Evolutionary conservation across 35 echinoderm and acorn worm genomes (phyloP), one percentile per base, ranked within the genome.

Genomic region (Apostichopus japonicus): DNA sequence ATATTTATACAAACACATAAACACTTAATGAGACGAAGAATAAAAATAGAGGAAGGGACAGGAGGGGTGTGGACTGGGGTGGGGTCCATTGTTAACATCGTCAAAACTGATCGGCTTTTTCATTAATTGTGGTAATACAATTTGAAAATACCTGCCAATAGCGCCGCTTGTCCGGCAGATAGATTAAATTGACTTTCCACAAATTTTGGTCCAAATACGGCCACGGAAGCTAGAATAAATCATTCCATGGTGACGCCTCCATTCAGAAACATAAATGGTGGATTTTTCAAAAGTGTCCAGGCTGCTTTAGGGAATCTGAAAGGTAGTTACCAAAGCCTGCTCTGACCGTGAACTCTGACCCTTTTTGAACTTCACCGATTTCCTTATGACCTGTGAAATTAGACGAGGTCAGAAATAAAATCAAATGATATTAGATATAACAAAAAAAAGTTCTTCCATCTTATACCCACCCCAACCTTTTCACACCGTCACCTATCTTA

Each of bases 191-290:
- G 97, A 6, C 93, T 94, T 54, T 99, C 97, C 54, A 99, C 77
- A 91, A 99, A 99, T 90, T 99, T 99, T 27, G 97, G 95, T 83
- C 92, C 97, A 56, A 99, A 99, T 1, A 94, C 93, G 7, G 97
- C 95, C n/a, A 99, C 88, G 0, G 93, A 87, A 6, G 97, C 92
- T 53, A 96, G 67, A 17, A 99, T 91, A 61, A 98, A 99, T 93
- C 95, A 96, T 62, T 99, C 97, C 24, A 95, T 96, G 5, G 87
- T 90, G 2, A 93, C 95, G 9, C 95, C 93, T 33, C 88, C 87
- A 78, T 96, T 96, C n/a, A 99, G 92, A 70, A 94, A 96, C 95
- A 99, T 96, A 72, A 99, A 96, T 13, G 97, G 97, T 15, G 93
- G 72, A 90, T 99, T 99, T 77, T 82, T 93, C 0, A 99, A 1